Percentiles rank a stretch among this genome's conserved stretches.
Evolutionary conservation across 2,797 vertebrate genomes (phyloP).

Genomic region (Sebastes taczanowskii): DNA sequence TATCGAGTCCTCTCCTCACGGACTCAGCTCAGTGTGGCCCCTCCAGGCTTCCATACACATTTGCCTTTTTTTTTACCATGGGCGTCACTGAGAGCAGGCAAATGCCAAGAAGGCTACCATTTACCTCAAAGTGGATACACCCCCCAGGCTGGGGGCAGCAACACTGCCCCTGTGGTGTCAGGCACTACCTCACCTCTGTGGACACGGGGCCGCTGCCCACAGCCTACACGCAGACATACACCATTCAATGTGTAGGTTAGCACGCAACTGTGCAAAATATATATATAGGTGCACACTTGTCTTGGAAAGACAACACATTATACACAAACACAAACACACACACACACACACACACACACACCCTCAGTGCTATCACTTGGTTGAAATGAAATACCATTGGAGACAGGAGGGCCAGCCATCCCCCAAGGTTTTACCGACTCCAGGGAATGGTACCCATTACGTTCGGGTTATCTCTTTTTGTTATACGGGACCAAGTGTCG

Average conservation of each 20-base stretch:
- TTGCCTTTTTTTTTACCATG: constrained; percentile 66
- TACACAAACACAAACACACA: constrained; percentile 12
- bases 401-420: constrained; percentile 83
- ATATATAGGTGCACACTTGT: constrained; percentile 51
- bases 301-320: constrained; percentile 29
- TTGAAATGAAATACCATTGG: constrained; percentile 81
- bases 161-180: constrained; percentile 82
- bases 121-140: constrained; percentile 86
- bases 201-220: constrained; percentile 84
- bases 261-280: constrained; percentile 55
- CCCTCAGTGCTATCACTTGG: constrained; percentile 74
- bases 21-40: constrained; percentile 76
- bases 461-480: constrained; percentile 68
- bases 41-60: constrained; percentile 76
- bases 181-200: constrained; percentile 89
- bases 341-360: constrained; percentile 14
- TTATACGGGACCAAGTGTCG: constrained; percentile 82
- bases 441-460: constrained; percentile 67
- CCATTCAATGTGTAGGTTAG: constrained; percentile 45
- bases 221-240: constrained; percentile 75
- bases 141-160: constrained; percentile 79
- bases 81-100: constrained; percentile 76
- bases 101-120: constrained; percentile 79
- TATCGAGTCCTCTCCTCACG: constrained; percentile 61
- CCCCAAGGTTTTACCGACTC: constrained; percentile 30